Evolutionary conservation across 2,888 invertebrate species (phyloP).

Genomic region (Clostera curtula): DNA sequence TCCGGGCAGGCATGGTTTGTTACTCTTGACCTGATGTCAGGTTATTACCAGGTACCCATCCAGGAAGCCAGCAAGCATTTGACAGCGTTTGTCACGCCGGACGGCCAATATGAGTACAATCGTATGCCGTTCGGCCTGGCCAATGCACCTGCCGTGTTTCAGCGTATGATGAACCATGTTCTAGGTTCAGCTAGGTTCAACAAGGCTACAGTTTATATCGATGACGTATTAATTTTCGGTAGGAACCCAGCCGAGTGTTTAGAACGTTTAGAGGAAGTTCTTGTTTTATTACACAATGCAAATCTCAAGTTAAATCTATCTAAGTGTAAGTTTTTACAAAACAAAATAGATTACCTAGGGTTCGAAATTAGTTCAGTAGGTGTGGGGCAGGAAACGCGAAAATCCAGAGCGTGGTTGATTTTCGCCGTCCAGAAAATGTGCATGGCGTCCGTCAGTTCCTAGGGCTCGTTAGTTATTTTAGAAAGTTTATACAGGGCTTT

Average conservation of each 20-base stretch:
- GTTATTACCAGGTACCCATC: conserved; percentile 2
- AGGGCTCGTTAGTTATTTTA: conserved; percentile 5
- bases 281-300: background rate
- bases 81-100: background rate
- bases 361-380: conserved; percentile 2
- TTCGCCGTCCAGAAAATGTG: conserved; percentile 1
- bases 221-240: background rate
- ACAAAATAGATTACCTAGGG: conserved; percentile 4
- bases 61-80: background rate
- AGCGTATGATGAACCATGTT: conserved; percentile 1
- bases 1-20: conserved; percentile 5
- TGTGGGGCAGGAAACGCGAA: background rate
- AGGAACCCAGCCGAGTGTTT: background rate
- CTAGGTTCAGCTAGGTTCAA: conserved; percentile 1
- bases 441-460: conserved; percentile 6
- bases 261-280: background rate
- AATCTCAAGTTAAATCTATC: conserved; percentile 4
- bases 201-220: background rate
- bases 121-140: background rate
- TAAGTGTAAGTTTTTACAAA: conserved; percentile 6
- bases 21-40: conserved; percentile 1
- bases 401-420: conserved; percentile 1
- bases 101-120: background rate
- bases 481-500: conserved; percentile 5
- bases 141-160: background rate